phyloP scores from a whole-genome alignment of 2,113 vertebrate species.

The Microcebus jonahi region DNA sequence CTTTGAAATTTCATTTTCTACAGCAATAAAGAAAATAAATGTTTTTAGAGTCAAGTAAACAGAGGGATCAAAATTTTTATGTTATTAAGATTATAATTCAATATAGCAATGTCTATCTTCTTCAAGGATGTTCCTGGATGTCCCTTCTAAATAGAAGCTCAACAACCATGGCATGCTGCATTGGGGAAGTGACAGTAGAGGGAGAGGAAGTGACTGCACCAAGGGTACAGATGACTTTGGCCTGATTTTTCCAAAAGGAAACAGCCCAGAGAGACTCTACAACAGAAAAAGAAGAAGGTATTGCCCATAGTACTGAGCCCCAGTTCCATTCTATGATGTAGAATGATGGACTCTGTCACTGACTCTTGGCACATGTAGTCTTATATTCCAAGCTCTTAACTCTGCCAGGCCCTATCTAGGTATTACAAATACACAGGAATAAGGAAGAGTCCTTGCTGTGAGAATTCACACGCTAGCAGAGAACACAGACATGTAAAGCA shows the following conservation, averaged over 20 bases:
- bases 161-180: accelerated
- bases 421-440: background rate
- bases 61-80: background rate
- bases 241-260: background rate
- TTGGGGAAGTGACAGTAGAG: background rate
- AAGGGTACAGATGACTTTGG: background rate
- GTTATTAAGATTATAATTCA: background rate
- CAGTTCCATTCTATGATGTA: background rate
- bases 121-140: background rate
- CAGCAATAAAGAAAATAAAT: conserved; percentile 46
- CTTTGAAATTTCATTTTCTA: conserved; percentile 61
- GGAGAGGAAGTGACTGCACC: background rate
- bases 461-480: background rate
- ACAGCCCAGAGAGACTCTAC: background rate
- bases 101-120: background rate
- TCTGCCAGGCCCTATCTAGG: background rate
- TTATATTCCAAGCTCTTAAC: background rate
- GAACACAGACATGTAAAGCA: background rate
- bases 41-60: conserved; percentile 38
- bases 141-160: background rate
- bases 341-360: background rate
- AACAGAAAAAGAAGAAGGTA: background rate
- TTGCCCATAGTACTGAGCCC: background rate
- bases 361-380: background rate
- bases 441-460: background rate